phyloP scores from a whole-genome alignment of 37 sponge, comb jelly and placozoan species.

The Lycopodina hypogea region DNA sequence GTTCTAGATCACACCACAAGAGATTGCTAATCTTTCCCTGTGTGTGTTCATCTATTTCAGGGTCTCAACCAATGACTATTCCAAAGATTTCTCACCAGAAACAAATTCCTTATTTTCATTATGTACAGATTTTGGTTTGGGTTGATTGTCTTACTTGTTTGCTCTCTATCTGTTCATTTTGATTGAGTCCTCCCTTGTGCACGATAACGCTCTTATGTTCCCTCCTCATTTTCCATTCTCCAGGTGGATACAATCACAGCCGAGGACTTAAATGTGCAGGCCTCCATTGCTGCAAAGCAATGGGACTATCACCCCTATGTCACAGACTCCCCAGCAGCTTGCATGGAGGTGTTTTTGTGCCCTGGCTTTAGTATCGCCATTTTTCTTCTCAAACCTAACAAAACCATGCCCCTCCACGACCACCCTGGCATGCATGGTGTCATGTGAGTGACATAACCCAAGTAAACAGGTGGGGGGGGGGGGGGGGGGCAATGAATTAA shows the following conservation, averaged over 20 bases:
- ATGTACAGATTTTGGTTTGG: no score
- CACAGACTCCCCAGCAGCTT: conserved; percentile 41
- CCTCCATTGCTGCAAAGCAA: conserved; percentile 16
- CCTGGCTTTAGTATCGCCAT: conserved; percentile 54
- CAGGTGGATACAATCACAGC: conserved; percentile 40
- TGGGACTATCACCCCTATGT: conserved; percentile 62
- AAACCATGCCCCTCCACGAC: conserved; percentile 66
- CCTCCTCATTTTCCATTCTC: neutral
- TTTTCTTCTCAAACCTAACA: conserved; percentile 60
- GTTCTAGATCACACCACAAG: no score
- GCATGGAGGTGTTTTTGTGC: conserved; percentile 63
- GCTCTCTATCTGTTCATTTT: no score
- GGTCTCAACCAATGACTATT: no score
- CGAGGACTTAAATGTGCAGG: conserved; percentile 55
- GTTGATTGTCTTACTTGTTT: no score
- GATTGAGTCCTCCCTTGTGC: neutral
- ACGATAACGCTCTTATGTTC: neutral
- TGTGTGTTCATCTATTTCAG: no score
- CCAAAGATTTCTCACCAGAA: no score
- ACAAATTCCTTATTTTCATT: no score
- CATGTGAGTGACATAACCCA: conserved; percentile 40
- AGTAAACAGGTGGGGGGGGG: neutral
- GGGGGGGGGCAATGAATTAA: no score
- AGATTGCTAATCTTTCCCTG: no score
- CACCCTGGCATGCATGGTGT: conserved; percentile 79